Conservation (phyloP, 2,888 invertebrate genomes). For the Erebia ligea region DNA sequence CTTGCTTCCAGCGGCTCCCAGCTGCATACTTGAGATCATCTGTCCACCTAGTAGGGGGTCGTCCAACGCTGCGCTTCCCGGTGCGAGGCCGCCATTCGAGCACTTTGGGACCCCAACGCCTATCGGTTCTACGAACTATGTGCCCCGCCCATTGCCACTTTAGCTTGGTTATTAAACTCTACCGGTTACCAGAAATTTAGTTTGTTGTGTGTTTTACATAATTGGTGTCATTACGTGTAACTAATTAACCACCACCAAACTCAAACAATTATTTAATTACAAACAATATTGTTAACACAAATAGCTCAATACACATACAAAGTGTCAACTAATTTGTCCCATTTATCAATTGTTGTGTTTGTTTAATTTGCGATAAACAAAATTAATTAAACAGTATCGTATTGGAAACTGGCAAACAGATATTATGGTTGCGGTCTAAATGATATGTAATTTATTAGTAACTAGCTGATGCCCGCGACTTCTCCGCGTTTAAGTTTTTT, state of each 20-base stretch:
- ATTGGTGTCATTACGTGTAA: background rate
- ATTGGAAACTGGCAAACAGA: constrained; percentile 2
- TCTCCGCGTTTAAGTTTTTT: too few species aligned
- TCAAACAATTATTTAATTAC: constrained; percentile 1
- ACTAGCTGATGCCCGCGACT: background rate
- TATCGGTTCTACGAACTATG: too few species aligned
- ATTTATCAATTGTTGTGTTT: constrained; percentile 13
- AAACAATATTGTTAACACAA: constrained; percentile 8
- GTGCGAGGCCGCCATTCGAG: too few species aligned
- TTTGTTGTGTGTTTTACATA: too few species aligned
- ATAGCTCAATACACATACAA: background rate
- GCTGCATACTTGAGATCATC: too few species aligned
- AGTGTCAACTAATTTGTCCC: constrained; percentile 11
- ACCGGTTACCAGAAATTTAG: too few species aligned
- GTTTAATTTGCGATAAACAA: constrained; percentile 17
- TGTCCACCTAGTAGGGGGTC: too few species aligned
- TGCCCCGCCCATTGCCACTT: too few species aligned
- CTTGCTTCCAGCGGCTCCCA: too few species aligned
- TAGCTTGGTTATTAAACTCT: too few species aligned
- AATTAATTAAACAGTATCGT: constrained; percentile 18
- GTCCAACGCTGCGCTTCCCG: too few species aligned
- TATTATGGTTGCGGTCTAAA: constrained; percentile 1
- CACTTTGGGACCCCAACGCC: too few species aligned
- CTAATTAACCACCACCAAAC: background rate
- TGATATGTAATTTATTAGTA: constrained; percentile 12